These are phyloP conservation scores for Drosophila paramelanica DNA, from an alignment of 2,888 invertebrate species.

Conservation along the genomic window DNA sequence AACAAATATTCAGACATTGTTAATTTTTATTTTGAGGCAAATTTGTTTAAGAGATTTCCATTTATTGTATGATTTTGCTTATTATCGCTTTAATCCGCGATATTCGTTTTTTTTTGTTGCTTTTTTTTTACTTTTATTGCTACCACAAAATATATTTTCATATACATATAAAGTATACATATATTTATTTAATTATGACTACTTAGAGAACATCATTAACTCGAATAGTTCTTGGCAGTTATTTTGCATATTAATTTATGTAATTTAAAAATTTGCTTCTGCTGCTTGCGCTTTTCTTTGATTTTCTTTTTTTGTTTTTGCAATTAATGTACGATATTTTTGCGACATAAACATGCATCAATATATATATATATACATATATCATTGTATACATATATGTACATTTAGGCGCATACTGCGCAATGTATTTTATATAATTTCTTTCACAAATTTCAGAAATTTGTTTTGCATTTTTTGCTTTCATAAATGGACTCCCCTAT, in stretches of 20 bases:
- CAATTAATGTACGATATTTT: constrained; percentile 31
- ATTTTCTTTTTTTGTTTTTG: constrained; percentile 19
- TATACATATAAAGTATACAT: constrained; percentile 29
- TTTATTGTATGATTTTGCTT: constrained; percentile 34
- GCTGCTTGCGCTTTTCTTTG: constrained; percentile 32
- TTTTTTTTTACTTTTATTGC: constrained; percentile 45
- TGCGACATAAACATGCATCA: constrained; percentile 50
- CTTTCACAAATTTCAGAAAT: constrained; percentile 50
- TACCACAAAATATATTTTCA: constrained; percentile 69
- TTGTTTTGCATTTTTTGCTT: constrained; percentile 31
- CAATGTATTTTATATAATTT: constrained; percentile 68
- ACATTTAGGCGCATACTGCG: constrained; percentile 14
- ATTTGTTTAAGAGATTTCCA: constrained; percentile 37
- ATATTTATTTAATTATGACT: constrained; percentile 47
- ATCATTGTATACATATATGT: constrained; percentile 32
- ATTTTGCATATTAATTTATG: constrained; percentile 68
- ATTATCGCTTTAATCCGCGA: not conserved
- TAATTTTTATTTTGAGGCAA: constrained; percentile 20
- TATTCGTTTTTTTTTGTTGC: constrained; percentile 13
- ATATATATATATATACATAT: constrained; percentile 25
- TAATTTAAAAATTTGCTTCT: constrained; percentile 42
- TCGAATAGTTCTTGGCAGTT: constrained; percentile 83
- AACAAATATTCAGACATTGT: constrained; percentile 8
- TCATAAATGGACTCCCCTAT: constrained; percentile 3
- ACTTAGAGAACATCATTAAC: constrained; percentile 79